phyloP scores from a whole-genome alignment of 2,113 vertebrate species.

The Malurus alboscapulatus region DNA sequence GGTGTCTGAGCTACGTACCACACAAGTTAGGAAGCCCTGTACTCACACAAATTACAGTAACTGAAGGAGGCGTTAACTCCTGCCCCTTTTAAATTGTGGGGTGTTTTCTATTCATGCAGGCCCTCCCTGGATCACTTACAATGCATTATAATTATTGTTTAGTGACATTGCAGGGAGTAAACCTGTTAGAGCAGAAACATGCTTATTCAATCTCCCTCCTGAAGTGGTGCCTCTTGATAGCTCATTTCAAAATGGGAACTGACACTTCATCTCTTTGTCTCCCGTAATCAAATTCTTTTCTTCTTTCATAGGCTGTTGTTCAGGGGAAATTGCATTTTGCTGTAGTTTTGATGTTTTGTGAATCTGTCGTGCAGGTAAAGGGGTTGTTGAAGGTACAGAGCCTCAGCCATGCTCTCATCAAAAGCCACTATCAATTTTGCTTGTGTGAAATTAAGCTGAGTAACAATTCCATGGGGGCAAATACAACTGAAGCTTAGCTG shows the following conservation, averaged over 20 bases:
- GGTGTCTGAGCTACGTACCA: background rate
- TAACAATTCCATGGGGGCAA: background rate
- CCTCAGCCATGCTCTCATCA: background rate
- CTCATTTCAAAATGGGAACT: constrained; percentile 29
- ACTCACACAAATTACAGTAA: background rate
- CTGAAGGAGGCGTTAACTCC: background rate
- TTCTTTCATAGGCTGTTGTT: background rate
- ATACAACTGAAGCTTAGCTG: background rate
- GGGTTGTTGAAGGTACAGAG: background rate
- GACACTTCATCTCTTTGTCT: constrained; percentile 33
- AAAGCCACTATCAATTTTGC: background rate
- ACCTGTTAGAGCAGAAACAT: constrained; percentile 8
- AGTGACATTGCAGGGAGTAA: background rate
- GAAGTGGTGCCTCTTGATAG: constrained; percentile 19
- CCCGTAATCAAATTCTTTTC: constrained; percentile 25
- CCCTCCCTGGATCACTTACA: background rate
- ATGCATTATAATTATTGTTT: background rate
- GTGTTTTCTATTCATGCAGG: background rate
- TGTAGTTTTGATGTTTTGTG: background rate
- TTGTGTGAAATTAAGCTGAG: background rate
- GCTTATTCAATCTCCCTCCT: background rate
- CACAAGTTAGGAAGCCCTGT: background rate
- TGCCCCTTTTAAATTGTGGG: background rate
- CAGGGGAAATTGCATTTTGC: constrained; percentile 10
- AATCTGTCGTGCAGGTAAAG: background rate